Conservation (phyloP, 1,140 invertebrate genomes). For the Zaprionus davidi region DNA sequence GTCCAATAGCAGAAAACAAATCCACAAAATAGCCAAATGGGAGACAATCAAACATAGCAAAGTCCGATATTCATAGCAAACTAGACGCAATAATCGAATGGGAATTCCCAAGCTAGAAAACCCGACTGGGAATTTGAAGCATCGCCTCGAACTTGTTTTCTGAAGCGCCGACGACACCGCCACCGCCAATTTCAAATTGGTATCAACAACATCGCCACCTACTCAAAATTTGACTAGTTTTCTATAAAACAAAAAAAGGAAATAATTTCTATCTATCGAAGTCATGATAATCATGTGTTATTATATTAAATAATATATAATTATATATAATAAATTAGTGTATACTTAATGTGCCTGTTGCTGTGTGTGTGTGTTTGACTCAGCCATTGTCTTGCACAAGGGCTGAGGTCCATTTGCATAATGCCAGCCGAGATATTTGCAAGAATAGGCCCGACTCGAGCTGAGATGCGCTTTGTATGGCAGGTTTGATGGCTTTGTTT, state of each 20-base stretch:
- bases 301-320: conserved; percentile 5
- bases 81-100: conserved; percentile 65
- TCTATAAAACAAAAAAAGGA: conserved; percentile 64
- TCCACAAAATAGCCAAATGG: neutral
- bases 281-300: conserved; percentile 51
- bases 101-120: conserved; percentile 76
- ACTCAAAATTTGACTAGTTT: conserved; percentile 6
- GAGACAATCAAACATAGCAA: conserved; percentile 14
- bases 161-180: conserved; percentile 38
- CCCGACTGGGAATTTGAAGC: conserved; percentile 40
- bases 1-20: conserved; percentile 19
- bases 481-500: conserved; percentile 57
- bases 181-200: conserved; percentile 40
- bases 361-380: neutral
- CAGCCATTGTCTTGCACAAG: conserved; percentile 26
- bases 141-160: conserved; percentile 65
- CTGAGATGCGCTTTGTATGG: conserved; percentile 58
- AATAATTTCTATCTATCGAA: conserved; percentile 61
- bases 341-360: neutral
- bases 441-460: conserved; percentile 66
- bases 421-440: conserved; percentile 57
- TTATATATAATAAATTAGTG: neutral
- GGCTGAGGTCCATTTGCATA: conserved; percentile 62
- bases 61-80: conserved; percentile 22
- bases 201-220: conserved; percentile 27